A percentile compares a stretch with the other conserved stretches of the same genome.
phyloP scores from a whole-genome alignment of 2,888 invertebrate genomes.

The Euproctis similis region DNA sequence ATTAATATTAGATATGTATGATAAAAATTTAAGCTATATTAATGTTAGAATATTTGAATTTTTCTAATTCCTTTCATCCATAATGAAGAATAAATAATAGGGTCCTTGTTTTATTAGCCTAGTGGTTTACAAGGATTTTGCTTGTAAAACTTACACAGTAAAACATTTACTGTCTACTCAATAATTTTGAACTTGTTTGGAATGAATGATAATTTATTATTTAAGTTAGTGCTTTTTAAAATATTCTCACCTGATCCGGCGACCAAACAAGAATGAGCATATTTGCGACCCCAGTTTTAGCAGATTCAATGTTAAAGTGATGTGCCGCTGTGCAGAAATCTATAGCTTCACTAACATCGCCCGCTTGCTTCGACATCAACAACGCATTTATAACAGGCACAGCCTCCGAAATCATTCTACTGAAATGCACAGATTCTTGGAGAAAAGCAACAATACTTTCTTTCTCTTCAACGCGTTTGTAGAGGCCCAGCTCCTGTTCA shows the following conservation, averaged over 20 bases:
- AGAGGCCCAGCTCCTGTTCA: constrained; percentile 58
- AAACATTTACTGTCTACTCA: background rate
- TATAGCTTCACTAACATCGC: constrained; percentile 92
- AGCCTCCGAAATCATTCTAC: constrained; percentile 57
- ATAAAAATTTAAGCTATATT: no score
- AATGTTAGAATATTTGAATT: no score
- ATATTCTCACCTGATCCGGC: constrained; percentile 78
- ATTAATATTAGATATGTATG: no score
- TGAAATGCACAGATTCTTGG: constrained; percentile 77
- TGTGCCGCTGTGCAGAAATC: constrained; percentile 90
- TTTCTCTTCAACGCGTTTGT: constrained; percentile 75
- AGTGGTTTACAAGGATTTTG: no score
- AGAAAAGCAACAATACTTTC: constrained; percentile 82
- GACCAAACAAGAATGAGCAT: constrained; percentile 89
- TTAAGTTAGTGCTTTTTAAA: no score
- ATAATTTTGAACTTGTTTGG: background rate
- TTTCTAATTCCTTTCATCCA: no score
- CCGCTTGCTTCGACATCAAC: constrained; percentile 81
- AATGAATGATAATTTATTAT: background rate
- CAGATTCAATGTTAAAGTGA: constrained; percentile 85
- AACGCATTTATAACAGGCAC: constrained; percentile 80
- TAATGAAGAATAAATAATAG: no score
- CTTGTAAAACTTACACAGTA: no score
- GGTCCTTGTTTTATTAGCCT: no score
- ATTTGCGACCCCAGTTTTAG: constrained; percentile 81